Base-by-base conservation (phyloP, 53 echinoderm and acorn worm genomes). In the Astropecten irregularis region DNA sequence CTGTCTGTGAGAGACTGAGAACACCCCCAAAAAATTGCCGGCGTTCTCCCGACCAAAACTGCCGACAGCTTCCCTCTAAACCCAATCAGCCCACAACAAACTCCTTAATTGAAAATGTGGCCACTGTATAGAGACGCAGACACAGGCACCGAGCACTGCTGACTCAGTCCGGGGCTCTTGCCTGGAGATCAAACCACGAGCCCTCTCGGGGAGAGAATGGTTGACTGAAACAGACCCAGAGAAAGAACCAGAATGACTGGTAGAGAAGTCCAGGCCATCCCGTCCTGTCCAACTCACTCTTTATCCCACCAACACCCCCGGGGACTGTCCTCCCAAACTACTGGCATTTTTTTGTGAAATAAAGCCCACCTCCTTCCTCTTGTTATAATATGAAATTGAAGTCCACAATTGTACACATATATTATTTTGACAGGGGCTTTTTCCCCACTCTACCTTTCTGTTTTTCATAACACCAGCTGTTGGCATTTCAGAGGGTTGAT, bases 61-160 rank as follows among this genome's bases (percentile, higher is more conserved):
- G n/a, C n/a, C n/a, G n/a, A n/a, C n/a, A n/a, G n/a, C 69, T 15
- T 1, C 27, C 52, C 71, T 35, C n/a, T 61, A 79, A 79, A 79
- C 61, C 48, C 79, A 79, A 79, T 79, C 79, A 79, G 30, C 32
- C 14, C 59, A 60, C 40, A 46, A 30, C 79, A 60, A 79, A 79
- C 79, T 79, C 79, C 60, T 60, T 79, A 79, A 79, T 79, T 79
- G 79, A 60, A 79, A 79, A 79, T 44, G 28, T 76, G 56, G 42
- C 25, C 76, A 76, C 76, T 38, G 76, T 76, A 76, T 76, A n/a
- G n/a, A n/a, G n/a, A n/a, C n/a, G n/a, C n/a, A n/a, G n/a, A n/a
- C n/a, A n/a, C n/a, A n/a, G n/a, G n/a, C n/a, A n/a, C n/a, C n/a
- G n/a, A n/a, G n/a, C n/a, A n/a, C n/a, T n/a, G n/a, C n/a, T n/a